A percentile compares a stretch with the other conserved stretches of the same genome.
Conservation (phyloP, 2,888 invertebrate species). For the Hypercompe scribonia region DNA sequence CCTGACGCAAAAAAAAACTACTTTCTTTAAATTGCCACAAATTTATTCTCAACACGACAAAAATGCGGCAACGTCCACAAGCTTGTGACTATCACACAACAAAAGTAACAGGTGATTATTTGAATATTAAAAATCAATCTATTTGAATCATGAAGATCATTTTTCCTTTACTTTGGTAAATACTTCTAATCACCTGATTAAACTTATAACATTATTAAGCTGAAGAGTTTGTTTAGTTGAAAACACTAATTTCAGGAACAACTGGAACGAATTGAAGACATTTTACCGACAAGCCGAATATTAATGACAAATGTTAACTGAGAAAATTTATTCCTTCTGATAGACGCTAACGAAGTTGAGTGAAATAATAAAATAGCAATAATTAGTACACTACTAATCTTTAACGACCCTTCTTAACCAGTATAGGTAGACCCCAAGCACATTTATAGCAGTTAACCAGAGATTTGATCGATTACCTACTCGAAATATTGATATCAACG, state of each 20-base stretch:
- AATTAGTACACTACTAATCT: neutral
- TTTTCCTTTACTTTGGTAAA: neutral
- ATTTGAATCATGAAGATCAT: neutral
- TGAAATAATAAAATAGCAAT: neutral
- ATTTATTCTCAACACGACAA: neutral
- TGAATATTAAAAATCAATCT: slow-evolving; percentile 1
- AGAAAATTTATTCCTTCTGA: too few species aligned
- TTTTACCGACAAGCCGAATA: too few species aligned
- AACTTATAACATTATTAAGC: too few species aligned
- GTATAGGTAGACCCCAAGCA: neutral
- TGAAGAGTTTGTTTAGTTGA: too few species aligned
- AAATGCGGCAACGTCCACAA: neutral
- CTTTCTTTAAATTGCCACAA: neutral
- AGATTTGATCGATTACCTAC: slow-evolving; percentile 34
- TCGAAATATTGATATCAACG: slow-evolving; percentile 35
- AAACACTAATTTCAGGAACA: too few species aligned
- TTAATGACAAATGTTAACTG: too few species aligned
- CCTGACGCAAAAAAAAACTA: neutral
- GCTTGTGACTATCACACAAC: slow-evolving; percentile 4
- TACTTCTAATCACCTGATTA: neutral
- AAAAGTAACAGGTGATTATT: slow-evolving; percentile 41
- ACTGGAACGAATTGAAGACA: too few species aligned
- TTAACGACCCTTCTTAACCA: neutral
- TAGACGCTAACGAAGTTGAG: too few species aligned
- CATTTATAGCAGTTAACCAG: slow-evolving; percentile 22